Evolutionary conservation across 2,888 invertebrate species (phyloP).

Genomic region (Machimus atricapillus): DNA sequence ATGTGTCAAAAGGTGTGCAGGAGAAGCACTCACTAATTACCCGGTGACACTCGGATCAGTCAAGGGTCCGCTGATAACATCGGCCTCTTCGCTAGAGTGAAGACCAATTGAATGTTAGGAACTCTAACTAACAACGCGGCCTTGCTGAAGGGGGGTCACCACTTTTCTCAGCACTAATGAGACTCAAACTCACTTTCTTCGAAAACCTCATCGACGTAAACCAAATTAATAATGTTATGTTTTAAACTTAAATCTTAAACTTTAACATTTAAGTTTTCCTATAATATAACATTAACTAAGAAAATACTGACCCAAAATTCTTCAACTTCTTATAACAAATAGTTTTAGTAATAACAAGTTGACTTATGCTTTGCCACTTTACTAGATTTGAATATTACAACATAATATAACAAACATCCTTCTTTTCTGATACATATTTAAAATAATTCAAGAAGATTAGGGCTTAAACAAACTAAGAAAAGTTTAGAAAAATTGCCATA

Average conservation of each 20-base stretch:
- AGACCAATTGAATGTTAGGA: not conserved
- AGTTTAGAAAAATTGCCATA: too few species aligned
- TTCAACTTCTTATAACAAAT: too few species aligned
- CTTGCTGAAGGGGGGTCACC: not conserved
- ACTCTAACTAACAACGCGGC: not conserved
- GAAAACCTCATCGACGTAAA: not conserved
- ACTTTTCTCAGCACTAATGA: not conserved
- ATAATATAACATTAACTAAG: too few species aligned
- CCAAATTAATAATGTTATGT: too few species aligned
- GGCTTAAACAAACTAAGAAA: too few species aligned
- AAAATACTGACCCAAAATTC: too few species aligned
- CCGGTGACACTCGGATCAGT: not conserved
- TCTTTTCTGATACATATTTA: too few species aligned
- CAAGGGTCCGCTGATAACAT: not conserved
- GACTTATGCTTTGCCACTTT: too few species aligned
- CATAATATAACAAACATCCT: too few species aligned
- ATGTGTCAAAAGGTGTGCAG: not conserved
- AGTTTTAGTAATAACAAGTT: too few species aligned
- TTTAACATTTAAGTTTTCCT: not conserved
- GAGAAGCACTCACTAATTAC: not conserved
- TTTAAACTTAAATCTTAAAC: not conserved
- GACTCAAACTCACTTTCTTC: not conserved
- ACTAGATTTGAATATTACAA: too few species aligned
- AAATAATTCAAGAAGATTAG: too few species aligned
- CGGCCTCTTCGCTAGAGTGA: not conserved